Evolutionary conservation across 1,140 invertebrate genomes (phyloP).

Genomic region (Lepidurus apus): DNA sequence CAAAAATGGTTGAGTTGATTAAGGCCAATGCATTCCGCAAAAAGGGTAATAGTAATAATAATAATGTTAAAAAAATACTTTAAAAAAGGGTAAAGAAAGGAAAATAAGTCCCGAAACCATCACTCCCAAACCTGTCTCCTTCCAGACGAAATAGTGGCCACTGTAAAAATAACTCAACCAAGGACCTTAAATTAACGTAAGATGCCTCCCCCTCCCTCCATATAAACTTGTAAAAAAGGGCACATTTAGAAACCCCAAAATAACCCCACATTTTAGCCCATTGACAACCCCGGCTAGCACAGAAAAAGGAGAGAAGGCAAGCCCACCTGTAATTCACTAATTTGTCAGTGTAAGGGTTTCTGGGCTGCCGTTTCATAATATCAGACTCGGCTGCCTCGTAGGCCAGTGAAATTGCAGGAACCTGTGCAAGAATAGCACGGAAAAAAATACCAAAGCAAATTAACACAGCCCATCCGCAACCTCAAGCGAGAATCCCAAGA

Average conservation of each 20-base stretch:
- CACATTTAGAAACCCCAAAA: background rate
- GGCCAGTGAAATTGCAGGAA: conserved; percentile 34
- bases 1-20: background rate
- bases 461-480: background rate
- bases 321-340: conserved; percentile 86
- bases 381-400: conserved; percentile 93
- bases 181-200: background rate
- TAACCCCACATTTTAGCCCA: background rate
- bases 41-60: background rate
- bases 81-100: background rate
- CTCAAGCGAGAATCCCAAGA: background rate
- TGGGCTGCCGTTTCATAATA: conserved; percentile 93
- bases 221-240: background rate
- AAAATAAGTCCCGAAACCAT: background rate
- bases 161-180: conserved; percentile 10
- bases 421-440: conserved; percentile 23
- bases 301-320: conserved; percentile 28
- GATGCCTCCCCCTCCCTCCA: background rate
- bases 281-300: background rate
- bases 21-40: background rate
- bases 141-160: background rate
- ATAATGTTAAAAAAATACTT: background rate
- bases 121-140: background rate
- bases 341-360: conserved; percentile 89
- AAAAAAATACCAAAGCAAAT: conserved; percentile 7